Base-by-base conservation (phyloP, 2,113 vertebrate genomes). In the Nematolebias whitei region DNA sequence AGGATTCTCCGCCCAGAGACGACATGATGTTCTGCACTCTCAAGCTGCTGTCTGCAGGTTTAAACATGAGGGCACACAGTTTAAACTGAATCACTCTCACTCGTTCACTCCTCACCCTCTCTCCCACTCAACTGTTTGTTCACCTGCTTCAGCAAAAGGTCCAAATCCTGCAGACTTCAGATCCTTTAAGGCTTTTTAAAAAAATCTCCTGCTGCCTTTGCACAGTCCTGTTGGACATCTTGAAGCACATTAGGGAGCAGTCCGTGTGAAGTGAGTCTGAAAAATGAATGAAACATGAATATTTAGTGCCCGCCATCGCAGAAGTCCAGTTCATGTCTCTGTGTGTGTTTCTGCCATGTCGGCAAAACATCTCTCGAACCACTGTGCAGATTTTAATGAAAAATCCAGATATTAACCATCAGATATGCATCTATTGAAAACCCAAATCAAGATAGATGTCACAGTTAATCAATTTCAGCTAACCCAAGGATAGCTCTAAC, bases 21-120 rank as follows among this genome's bases (percentile, higher is more conserved):
- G 41, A 29, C 16, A n/a, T n/a, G n/a, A n/a, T n/a, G n/a, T n/a
- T n/a, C n/a, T n/a, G n/a, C n/a, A n/a, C n/a, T n/a, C n/a, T n/a
- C n/a, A n/a, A n/a, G n/a, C 53, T n/a, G 44, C 44, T 58, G 53
- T 51, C 57, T n/a, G 26, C 26, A 29, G 26, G 26, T 29, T 29
- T 29, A 29, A 29, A 29, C 26, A n/a, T 29, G 43, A 55, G 39
- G 63, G 63, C 24, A 40, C 35, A 26, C 12, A 74, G 29, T 58
- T 56, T 55, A 38, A 8, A 57, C 85, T 74, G 81, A 75, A 78
- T 88, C 74, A 77, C 57, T 63, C 40, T 54, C 39, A 39, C 72
- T 71, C 53, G 41, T 75, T 65, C 54, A 67, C 66, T 82, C 40
- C 65, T 47, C 65, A 1, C 59, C 18, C 12, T 56, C 50, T 69